Conservation (phyloP, 1,140 invertebrate species). For the Lamellibrachia luymesi region DNA sequence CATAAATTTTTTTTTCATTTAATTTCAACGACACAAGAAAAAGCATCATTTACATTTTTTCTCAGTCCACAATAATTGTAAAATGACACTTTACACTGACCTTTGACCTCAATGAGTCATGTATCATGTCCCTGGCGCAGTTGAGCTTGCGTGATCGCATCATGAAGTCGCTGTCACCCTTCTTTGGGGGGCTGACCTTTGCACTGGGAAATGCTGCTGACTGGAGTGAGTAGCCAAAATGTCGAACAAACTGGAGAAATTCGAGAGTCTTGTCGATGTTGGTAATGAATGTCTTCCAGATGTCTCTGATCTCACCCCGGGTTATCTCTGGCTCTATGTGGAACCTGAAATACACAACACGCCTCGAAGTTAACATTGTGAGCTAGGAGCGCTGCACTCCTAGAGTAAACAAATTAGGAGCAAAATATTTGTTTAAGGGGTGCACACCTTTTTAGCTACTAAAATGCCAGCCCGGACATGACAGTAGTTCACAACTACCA, state of each 20-base stretch:
- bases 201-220: slow-evolving; percentile 56
- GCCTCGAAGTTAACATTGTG: background rate
- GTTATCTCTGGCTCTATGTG: slow-evolving; percentile 49
- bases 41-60: background rate
- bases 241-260: slow-evolving; percentile 54
- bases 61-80: background rate
- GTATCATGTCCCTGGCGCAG: slow-evolving; percentile 52
- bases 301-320: slow-evolving; percentile 53
- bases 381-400: background rate
- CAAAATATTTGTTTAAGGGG: background rate
- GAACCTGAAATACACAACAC: slow-evolving; percentile 38
- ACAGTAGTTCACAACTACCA: too few species aligned
- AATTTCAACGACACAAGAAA: background rate
- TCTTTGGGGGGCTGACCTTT: slow-evolving; percentile 51
- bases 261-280: slow-evolving; percentile 54
- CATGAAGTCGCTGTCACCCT: slow-evolving; percentile 55
- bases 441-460: too few species aligned
- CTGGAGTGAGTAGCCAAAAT: slow-evolving; percentile 53
- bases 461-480: too few species aligned
- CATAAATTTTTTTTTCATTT: background rate
- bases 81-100: slow-evolving; percentile 31
- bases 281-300: slow-evolving; percentile 56
- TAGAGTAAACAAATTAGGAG: too few species aligned
- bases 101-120: slow-evolving; percentile 53
- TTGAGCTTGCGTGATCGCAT: slow-evolving; percentile 55